Conservation (phyloP, 2,888 invertebrate genomes). For the Stegana nigrithorax region DNA sequence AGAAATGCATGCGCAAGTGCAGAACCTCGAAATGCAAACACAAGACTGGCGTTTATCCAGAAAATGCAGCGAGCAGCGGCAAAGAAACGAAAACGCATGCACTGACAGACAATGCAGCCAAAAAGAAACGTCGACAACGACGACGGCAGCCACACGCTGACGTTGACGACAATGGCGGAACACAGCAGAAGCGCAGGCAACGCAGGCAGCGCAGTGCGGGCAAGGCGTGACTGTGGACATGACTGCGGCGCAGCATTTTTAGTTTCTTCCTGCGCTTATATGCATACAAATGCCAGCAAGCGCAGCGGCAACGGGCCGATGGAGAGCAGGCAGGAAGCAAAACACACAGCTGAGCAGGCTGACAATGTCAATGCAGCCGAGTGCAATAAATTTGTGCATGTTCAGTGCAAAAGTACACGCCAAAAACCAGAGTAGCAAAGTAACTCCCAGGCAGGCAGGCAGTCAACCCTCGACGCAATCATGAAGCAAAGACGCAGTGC, state of each 20-base stretch:
- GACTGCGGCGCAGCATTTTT: background rate
- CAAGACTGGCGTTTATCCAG: constrained; percentile 18
- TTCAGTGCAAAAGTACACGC: background rate
- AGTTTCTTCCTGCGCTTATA: no score
- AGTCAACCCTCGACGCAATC: no score
- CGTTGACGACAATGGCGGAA: no score
- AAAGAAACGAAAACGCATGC: no score
- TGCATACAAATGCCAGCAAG: no score
- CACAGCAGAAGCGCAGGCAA: no score
- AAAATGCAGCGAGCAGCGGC: constrained; percentile 3
- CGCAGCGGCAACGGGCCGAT: background rate
- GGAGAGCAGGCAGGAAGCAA: background rate
- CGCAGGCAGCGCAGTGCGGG: no score
- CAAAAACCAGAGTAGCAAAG: constrained; percentile 1
- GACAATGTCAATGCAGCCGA: constrained; percentile 48
- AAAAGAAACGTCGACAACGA: no score
- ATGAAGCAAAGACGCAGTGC: no score
- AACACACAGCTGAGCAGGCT: background rate
- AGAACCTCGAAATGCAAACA: constrained; percentile 12
- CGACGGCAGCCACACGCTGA: no score
- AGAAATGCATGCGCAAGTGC: background rate
- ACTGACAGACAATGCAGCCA: no score
- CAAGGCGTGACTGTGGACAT: background rate
- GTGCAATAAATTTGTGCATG: constrained; percentile 45
- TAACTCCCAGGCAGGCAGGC: background rate